Conservation (phyloP, 2,113 vertebrate species). For the Bombycilla garrulus region DNA sequence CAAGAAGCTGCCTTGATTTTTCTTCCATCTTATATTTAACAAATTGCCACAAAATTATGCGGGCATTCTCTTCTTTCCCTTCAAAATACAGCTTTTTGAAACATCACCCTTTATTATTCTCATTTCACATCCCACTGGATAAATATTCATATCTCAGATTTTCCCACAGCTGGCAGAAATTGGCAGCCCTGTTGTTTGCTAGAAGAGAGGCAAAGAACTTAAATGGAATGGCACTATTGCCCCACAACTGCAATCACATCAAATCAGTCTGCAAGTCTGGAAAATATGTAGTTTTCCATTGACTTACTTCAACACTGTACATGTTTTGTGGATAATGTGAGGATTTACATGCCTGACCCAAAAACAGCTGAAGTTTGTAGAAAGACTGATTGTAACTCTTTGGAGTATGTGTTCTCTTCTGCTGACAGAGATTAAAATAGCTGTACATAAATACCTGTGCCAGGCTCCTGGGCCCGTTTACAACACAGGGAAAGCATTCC, state of each 20-base stretch:
- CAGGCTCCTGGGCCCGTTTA: background rate
- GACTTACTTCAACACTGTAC: background rate
- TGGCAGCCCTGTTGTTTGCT: background rate
- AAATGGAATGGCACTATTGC: background rate
- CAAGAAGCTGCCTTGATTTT: constrained; percentile 29
- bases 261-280: background rate
- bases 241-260: background rate
- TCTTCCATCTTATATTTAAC: constrained; percentile 5
- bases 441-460: background rate
- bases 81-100: constrained; percentile 12
- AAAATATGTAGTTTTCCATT: background rate
- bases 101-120: background rate
- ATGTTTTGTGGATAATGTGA: background rate
- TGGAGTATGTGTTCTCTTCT: background rate
- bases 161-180: background rate
- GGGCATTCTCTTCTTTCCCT: background rate
- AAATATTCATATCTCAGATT: background rate
- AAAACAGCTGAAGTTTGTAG: background rate
- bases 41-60: background rate
- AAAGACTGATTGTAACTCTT: background rate
- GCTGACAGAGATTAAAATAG: background rate
- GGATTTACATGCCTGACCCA: background rate
- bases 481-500: background rate
- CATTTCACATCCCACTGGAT: background rate
- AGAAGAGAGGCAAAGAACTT: background rate